Evolutionary conservation across 2,797 vertebrate genomes (phyloP).

Genomic region (Masticophis lateralis): DNA sequence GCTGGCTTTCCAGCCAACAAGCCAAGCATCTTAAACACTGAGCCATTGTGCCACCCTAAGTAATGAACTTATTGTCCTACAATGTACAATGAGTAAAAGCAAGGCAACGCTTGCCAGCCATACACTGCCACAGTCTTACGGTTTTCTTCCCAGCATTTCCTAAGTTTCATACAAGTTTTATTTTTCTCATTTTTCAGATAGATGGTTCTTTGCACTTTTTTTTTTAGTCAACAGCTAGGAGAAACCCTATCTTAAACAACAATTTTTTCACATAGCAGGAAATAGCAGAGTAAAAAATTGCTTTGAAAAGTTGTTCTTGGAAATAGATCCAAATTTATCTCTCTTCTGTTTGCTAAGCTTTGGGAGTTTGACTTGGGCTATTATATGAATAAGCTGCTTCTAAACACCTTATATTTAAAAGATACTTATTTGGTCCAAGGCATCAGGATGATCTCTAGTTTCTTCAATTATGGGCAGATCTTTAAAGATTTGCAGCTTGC

Average conservation of each 20-base stretch:
- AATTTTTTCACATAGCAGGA: background rate
- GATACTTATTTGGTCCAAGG: constrained; percentile 7
- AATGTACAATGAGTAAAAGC: background rate
- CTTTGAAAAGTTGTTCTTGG: background rate
- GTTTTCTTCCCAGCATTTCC: background rate
- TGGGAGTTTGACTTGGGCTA: background rate
- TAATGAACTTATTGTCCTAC: background rate
- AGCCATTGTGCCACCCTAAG: background rate
- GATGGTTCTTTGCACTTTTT: constrained; percentile 16
- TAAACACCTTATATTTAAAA: background rate
- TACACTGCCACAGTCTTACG: background rate
- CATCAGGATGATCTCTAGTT: constrained; percentile 10
- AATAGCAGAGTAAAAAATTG: background rate
- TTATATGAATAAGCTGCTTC: constrained; percentile 6
- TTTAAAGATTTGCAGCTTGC: constrained; percentile 26
- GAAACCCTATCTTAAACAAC: constrained; percentile 9
- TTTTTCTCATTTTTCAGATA: constrained; percentile 16
- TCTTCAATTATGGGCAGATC: constrained; percentile 13
- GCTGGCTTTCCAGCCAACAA: background rate
- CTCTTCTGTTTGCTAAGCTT: constrained; percentile 8
- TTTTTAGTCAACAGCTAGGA: constrained; percentile 13
- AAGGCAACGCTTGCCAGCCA: background rate
- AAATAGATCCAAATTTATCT: background rate
- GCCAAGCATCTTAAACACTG: background rate
- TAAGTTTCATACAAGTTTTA: background rate